Conservation (phyloP, 2,797 vertebrate species). For the Knipowitschia caucasica region DNA sequence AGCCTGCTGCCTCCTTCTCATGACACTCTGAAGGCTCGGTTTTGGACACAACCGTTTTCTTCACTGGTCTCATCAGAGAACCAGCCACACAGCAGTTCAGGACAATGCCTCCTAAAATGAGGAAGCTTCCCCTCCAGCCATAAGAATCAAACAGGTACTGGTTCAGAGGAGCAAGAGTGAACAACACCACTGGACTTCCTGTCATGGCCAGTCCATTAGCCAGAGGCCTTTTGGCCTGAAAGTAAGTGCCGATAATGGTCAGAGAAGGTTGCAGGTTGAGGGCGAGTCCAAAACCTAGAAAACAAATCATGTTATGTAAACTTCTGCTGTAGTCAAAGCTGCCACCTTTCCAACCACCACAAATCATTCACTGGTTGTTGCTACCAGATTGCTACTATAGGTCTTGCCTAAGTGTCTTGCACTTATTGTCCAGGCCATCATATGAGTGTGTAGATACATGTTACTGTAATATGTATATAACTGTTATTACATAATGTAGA, state of each 20-base stretch:
- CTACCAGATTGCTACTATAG: no score
- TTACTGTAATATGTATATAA: no score
- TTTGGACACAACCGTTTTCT: conserved; percentile 23
- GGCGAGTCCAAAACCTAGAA: conserved; percentile 79
- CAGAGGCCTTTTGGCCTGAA: conserved; percentile 76
- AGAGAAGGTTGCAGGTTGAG: conserved; percentile 84
- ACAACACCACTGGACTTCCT: conserved; percentile 79
- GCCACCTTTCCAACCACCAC: no score
- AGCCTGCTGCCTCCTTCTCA: not conserved
- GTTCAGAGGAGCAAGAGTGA: conserved; percentile 80
- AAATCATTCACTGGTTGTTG: no score
- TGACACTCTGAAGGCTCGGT: conserved; percentile 7
- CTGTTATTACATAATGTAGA: no score
- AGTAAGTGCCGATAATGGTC: conserved; percentile 83
- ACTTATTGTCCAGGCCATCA: no score
- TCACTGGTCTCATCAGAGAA: conserved; percentile 80
- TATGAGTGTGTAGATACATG: no score
- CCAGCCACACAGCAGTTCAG: conserved; percentile 82
- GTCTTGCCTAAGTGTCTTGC: no score
- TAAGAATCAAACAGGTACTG: conserved; percentile 81
- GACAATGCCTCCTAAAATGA: conserved; percentile 77
- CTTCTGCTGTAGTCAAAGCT: no score
- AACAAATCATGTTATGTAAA: not conserved
- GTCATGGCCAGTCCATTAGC: conserved; percentile 82
- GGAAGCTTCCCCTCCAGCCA: conserved; percentile 84